Evolutionary conservation across 2,888 invertebrate genomes (phyloP).

Genomic region (Callinectes sapidus): DNA sequence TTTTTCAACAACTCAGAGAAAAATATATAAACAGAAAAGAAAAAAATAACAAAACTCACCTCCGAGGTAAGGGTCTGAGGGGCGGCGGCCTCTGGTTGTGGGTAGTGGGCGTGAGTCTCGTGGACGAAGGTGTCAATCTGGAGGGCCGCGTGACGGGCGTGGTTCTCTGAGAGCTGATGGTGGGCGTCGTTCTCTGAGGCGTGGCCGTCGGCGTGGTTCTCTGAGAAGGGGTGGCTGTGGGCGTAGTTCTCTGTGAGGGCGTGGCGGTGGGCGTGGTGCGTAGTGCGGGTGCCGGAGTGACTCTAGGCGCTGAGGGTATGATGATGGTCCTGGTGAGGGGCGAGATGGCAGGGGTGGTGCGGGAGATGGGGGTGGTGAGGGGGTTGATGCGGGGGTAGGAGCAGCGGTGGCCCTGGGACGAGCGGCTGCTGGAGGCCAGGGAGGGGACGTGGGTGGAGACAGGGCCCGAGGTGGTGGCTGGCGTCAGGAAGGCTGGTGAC

Average conservation of each 20-base stretch:
- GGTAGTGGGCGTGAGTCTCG: slow-evolving; percentile 59
- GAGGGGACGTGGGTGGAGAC: neutral
- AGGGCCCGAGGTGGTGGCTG: slow-evolving; percentile 39
- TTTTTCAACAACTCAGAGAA: neutral
- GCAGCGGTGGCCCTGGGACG: slow-evolving; percentile 28
- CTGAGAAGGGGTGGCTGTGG: slow-evolving; percentile 48
- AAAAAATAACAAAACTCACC: slow-evolving; percentile 47
- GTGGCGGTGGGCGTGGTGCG: slow-evolving; percentile 44
- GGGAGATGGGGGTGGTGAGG: slow-evolving; percentile 61
- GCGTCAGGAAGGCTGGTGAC: neutral
- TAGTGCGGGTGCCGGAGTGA: slow-evolving; percentile 35
- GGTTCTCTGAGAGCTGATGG: slow-evolving; percentile 52
- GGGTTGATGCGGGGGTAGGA: slow-evolving; percentile 54
- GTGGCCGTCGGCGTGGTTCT: slow-evolving; percentile 55
- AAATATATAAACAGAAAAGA: slow-evolving; percentile 8
- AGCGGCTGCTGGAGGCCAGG: slow-evolving; percentile 25
- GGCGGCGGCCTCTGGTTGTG: slow-evolving; percentile 62
- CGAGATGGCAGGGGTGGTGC: slow-evolving; percentile 60
- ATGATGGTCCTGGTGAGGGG: slow-evolving; percentile 34
- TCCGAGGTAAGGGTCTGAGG: slow-evolving; percentile 69
- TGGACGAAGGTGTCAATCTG: slow-evolving; percentile 56
- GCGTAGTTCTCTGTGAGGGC: slow-evolving; percentile 41
- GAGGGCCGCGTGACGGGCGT: slow-evolving; percentile 60
- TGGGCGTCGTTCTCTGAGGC: slow-evolving; percentile 45
- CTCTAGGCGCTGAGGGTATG: slow-evolving; percentile 22